Evolutionary conservation across 2,888 invertebrate species (phyloP), one percentile per base, ranked within the genome.

Genomic region (Mycogona germanica): DNA sequence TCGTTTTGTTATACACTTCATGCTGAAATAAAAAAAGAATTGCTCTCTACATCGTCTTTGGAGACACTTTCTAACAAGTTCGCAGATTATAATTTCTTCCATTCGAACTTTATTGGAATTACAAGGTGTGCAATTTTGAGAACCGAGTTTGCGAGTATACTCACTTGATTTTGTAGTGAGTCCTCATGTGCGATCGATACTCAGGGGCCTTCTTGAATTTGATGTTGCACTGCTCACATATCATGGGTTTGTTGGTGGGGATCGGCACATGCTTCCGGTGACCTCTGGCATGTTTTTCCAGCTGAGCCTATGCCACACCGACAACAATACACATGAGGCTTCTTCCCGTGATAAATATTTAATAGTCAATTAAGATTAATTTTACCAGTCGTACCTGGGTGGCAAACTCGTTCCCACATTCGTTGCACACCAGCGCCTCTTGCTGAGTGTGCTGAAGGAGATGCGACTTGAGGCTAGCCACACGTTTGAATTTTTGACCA

Each of bases 401-500:
- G 44, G 70, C 66, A 63, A 79, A 80, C 61, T 78, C 77, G 60
- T 79, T 78, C 3, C 77, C 77, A 66, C 80, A 80, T 61, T 77
- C 76, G 1, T 72, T 67, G 61, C 80, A 80, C 61, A 75, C 73
- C 14, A 79, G 67, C 60, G 70, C 75, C 61, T 80, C 79, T 59
- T 80, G 79, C 58, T 72, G 72, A 61, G 76, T 75, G 58, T 80
- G 80, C n/a, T 77, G 62, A 64, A 73, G 65, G 59, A 80, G 70
- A 62, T 80, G 80, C 14, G 77, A 74, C 61, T 78, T 79, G 14
- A 79, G 69, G 62, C 78, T 76, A 2, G 79, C 79, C 51, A 78
- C 66, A 25, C 80, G 69, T 1, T 75, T 71, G 64, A 79, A 80
- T 57, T 69, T 73, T 63, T 72, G 72, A 26, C 68, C 66, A 63